Conservation (phyloP, 2,113 vertebrate genomes). For the Coptodon rendalli region DNA sequence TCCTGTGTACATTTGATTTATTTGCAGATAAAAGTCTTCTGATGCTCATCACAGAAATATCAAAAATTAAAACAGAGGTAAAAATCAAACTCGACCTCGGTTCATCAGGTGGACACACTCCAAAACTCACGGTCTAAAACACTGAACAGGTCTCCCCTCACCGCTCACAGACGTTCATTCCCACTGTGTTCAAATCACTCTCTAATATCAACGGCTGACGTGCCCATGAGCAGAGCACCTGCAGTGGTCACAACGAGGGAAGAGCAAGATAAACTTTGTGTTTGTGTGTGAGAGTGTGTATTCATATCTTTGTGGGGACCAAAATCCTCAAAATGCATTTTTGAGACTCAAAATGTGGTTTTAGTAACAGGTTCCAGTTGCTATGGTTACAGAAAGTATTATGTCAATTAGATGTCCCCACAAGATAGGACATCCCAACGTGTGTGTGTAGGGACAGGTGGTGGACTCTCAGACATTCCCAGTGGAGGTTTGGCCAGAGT, state of each 20-base stretch:
- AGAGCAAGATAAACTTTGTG: background rate
- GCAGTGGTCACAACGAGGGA: background rate
- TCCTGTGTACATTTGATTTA: fast-evolving
- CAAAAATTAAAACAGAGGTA: background rate
- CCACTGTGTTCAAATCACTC: fast-evolving
- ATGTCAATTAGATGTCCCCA: background rate
- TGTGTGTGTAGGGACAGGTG: background rate
- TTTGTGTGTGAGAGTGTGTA: background rate
- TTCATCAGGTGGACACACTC: background rate
- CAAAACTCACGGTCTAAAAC: background rate
- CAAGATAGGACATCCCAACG: background rate
- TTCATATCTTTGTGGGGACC: background rate
- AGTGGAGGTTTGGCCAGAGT: constrained; percentile 3
- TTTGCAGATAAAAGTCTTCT: background rate
- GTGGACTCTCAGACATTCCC: constrained; percentile 25
- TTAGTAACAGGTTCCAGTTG: background rate
- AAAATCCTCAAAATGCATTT: background rate
- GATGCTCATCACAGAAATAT: background rate
- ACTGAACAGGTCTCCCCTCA: background rate
- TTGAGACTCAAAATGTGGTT: background rate
- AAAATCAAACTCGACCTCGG: background rate
- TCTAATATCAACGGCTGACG: background rate
- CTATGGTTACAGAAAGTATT: background rate
- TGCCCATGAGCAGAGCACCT: background rate
- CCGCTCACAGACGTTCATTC: fast-evolving